phyloP scores from a whole-genome alignment of 2,888 invertebrate species.

The Dryobota labecula region DNA sequence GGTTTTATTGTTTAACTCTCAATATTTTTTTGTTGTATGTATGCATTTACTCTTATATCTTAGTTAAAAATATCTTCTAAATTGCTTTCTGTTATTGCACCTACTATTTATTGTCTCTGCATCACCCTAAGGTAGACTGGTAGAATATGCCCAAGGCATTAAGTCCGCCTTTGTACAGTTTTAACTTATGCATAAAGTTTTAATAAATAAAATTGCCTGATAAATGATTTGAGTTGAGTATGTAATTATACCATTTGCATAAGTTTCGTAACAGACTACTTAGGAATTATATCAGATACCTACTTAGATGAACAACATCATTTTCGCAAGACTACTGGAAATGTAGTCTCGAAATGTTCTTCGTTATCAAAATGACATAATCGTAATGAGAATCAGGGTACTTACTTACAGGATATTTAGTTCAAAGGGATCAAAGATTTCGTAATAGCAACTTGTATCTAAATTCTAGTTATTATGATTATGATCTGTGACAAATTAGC shows the following conservation, averaged over 20 bases:
- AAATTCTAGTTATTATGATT: conserved; percentile 24
- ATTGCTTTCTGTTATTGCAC: too few relatives aligned
- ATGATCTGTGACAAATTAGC: conserved; percentile 33
- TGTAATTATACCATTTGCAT: conserved; percentile 8
- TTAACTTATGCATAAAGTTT: too few relatives aligned
- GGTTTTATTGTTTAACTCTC: too few relatives aligned
- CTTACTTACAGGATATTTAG: conserved; percentile 31
- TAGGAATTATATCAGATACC: conserved; percentile 22
- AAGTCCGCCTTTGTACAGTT: too few relatives aligned
- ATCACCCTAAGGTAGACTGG: too few relatives aligned
- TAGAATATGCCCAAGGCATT: too few relatives aligned
- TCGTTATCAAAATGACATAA: conserved; percentile 54
- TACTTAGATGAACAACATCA: conserved; percentile 35
- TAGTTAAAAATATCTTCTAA: too few relatives aligned
- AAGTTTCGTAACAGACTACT: conserved; percentile 25
- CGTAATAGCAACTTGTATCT: conserved; percentile 18
- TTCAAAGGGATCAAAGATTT: conserved; percentile 22
- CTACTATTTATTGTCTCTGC: too few relatives aligned
- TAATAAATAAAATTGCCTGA: too few relatives aligned
- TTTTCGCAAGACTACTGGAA: conserved; percentile 33
- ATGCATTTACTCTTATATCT: too few relatives aligned
- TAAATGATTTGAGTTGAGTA: too few relatives aligned
- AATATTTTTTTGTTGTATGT: too few relatives aligned
- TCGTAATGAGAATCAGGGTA: conserved; percentile 46
- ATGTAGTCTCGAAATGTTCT: conserved; percentile 44